Conservation (phyloP, 2,113 vertebrate species). For the Hemiprocne comata region DNA sequence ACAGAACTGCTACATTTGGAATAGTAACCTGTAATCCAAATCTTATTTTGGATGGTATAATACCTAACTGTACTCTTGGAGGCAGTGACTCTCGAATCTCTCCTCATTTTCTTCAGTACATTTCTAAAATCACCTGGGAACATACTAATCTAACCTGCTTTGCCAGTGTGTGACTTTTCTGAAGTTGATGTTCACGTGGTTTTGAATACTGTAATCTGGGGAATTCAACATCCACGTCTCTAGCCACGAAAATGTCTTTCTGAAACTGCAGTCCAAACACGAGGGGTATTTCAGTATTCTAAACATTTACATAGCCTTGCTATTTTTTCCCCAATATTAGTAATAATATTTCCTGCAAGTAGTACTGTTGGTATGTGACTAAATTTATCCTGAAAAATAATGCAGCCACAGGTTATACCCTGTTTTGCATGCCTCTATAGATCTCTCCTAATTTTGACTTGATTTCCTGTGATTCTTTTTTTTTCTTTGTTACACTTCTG, state of each 20-base stretch:
- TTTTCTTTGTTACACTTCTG: neutral
- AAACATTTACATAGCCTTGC: neutral
- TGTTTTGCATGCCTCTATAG: neutral
- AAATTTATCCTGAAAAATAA: neutral
- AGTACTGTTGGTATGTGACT: neutral
- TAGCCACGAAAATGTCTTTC: neutral
- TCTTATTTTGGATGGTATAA: neutral
- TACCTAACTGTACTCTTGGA: neutral
- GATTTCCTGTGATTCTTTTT: neutral
- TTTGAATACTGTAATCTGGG: neutral
- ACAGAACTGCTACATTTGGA: neutral
- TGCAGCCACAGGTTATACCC: neutral
- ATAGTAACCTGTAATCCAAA: neutral
- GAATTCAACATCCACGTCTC: neutral
- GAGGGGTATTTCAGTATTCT: neutral
- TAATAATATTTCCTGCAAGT: neutral
- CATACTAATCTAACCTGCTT: neutral
- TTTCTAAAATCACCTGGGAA: neutral
- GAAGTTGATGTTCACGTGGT: neutral
- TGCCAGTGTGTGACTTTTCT: fast-evolving
- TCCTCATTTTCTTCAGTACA: neutral
- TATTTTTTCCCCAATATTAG: neutral
- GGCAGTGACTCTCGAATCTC: neutral
- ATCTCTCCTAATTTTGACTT: neutral
- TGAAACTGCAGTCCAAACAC: neutral